These are phyloP conservation scores for Sycophila texana DNA, from an alignment of 2,888 invertebrate species.

Conservation along the genomic window DNA sequence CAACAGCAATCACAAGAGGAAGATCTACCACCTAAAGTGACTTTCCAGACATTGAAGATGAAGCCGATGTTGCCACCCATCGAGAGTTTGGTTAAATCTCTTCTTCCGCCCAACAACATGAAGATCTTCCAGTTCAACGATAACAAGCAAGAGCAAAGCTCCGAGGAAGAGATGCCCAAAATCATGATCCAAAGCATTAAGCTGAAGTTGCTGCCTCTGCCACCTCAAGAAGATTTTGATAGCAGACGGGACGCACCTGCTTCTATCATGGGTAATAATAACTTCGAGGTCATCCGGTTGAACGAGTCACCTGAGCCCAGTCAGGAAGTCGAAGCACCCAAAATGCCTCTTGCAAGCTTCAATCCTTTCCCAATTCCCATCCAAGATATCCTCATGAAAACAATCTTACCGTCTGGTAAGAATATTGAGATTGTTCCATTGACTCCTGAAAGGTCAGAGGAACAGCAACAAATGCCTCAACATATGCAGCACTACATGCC, in stretches of 20 bases:
- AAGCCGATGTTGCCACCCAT: slow-evolving; percentile 47
- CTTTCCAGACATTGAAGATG: slow-evolving; percentile 37
- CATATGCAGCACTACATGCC: not conserved
- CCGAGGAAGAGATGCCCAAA: slow-evolving; percentile 53
- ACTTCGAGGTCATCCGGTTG: slow-evolving; percentile 50
- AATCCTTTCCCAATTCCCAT: slow-evolving; percentile 48
- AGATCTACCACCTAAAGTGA: slow-evolving; percentile 30
- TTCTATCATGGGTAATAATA: slow-evolving; percentile 1
- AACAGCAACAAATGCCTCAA: slow-evolving; percentile 11
- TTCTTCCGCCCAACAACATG: slow-evolving; percentile 39
- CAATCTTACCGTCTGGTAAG: slow-evolving; percentile 37
- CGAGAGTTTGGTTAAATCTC: slow-evolving; percentile 42
- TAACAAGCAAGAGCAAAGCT: slow-evolving; percentile 47
- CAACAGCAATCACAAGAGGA: slow-evolving; percentile 45
- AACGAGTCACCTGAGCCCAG: slow-evolving; percentile 51
- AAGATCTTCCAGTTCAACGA: slow-evolving; percentile 50
- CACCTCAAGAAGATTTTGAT: slow-evolving; percentile 44
- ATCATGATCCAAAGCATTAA: slow-evolving; percentile 55
- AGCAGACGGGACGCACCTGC: slow-evolving; percentile 4
- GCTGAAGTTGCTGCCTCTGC: slow-evolving; percentile 47
- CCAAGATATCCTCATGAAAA: slow-evolving; percentile 52
- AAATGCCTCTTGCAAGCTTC: slow-evolving; percentile 42
- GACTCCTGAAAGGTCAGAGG: slow-evolving; percentile 20
- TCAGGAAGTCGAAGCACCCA: slow-evolving; percentile 51
- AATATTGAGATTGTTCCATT: slow-evolving; percentile 50